Conservation (phyloP, 1,140 invertebrate species). For the Chironomus striatipennis region DNA sequence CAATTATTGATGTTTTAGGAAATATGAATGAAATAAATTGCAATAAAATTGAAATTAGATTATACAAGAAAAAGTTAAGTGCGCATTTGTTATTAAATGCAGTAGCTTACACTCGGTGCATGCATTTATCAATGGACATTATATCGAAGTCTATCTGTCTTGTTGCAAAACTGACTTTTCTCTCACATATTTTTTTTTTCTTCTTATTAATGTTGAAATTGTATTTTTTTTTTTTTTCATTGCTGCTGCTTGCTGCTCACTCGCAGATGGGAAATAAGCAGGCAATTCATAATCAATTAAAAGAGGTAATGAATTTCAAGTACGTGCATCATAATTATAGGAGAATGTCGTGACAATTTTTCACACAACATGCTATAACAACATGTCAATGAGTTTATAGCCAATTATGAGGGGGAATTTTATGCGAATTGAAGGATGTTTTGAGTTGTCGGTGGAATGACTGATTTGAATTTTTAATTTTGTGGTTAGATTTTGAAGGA, state of each 20-base stretch:
- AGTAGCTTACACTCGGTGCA: too few relatives aligned
- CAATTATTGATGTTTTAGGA: constrained; percentile 28
- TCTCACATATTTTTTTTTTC: not conserved
- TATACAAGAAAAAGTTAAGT: not conserved
- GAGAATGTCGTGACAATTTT: not conserved
- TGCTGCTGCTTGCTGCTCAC: not conserved
- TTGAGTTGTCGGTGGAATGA: too few relatives aligned
- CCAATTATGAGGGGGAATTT: too few relatives aligned
- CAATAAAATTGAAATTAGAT: not conserved
- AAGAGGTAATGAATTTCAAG: not conserved
- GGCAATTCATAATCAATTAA: not conserved
- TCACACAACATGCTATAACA: too few relatives aligned
- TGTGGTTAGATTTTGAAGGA: too few relatives aligned
- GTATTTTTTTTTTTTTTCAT: not conserved
- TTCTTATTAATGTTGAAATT: not conserved
- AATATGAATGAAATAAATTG: constrained; percentile 25
- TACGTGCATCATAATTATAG: not conserved
- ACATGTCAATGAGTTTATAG: too few relatives aligned
- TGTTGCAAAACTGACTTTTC: not conserved
- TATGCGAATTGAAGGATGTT: too few relatives aligned
- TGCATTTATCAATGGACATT: too few relatives aligned
- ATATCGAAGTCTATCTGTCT: not conserved
- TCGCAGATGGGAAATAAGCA: not conserved
- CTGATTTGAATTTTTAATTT: too few relatives aligned
- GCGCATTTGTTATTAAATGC: not conserved